Conservation (phyloP, 53 echinoderm and acorn worm genomes). For the Actinopyga echinites region DNA sequence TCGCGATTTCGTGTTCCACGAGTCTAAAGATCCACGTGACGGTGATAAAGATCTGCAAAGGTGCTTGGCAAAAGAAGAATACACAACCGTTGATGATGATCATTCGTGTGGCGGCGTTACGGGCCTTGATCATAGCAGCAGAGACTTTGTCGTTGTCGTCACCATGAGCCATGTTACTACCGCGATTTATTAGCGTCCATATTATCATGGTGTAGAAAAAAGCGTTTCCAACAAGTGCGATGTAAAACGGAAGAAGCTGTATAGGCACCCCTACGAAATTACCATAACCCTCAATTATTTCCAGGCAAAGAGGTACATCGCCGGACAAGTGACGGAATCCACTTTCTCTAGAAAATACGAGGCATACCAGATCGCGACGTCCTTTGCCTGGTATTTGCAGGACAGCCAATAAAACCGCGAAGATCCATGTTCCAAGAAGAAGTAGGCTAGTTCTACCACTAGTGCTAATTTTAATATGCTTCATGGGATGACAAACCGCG, state of each 20-base stretch:
- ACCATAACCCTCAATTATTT: background rate
- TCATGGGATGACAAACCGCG: conserved; percentile 19
- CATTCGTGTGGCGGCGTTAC: background rate
- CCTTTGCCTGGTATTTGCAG: conserved; percentile 24
- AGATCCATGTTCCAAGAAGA: background rate
- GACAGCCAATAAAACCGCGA: background rate
- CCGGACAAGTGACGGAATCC: background rate
- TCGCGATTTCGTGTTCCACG: conserved; percentile 38
- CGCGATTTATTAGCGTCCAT: background rate
- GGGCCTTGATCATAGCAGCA: background rate
- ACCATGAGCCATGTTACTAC: background rate
- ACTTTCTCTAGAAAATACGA: background rate
- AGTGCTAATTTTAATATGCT: background rate
- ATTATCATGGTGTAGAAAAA: conserved; percentile 15
- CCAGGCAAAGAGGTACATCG: background rate
- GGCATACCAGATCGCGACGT: background rate
- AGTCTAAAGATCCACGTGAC: background rate
- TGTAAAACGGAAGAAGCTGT: conserved; percentile 20
- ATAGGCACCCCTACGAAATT: background rate
- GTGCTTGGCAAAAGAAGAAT: conserved; percentile 16
- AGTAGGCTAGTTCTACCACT: background rate
- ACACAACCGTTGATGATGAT: conserved; percentile 19
- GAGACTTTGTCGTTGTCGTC: background rate
- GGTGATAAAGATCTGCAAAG: conserved; percentile 1
- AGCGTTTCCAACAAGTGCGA: background rate